Percentiles rank a stretch among this genome's conserved stretches.
Conservation (phyloP, 2,113 vertebrate genomes). For the Bos indicus region DNA sequence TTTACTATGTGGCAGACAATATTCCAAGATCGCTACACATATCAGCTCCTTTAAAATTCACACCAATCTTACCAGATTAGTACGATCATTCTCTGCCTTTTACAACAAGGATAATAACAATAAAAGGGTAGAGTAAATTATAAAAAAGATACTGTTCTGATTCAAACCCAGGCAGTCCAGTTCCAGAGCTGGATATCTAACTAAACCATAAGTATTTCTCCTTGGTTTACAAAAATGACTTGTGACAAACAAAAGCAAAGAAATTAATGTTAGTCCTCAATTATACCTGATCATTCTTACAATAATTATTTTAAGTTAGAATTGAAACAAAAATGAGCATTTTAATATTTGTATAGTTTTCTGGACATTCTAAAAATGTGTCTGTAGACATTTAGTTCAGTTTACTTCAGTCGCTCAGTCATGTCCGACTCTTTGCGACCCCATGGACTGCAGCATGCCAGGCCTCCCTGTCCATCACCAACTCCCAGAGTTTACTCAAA, state of each 20-base stretch:
- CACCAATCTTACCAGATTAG: not conserved
- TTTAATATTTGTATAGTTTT: not conserved
- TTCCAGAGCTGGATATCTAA: not conserved
- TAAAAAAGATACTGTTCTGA: not conserved
- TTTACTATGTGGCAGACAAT: not conserved
- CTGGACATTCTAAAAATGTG: not conserved
- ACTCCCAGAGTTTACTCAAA: not conserved
- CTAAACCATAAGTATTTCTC: not conserved
- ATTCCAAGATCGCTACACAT: not conserved
- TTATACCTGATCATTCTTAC: not conserved
- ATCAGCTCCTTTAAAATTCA: not conserved
- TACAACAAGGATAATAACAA: not conserved
- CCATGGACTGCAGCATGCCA: not conserved
- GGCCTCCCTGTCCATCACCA: not conserved
- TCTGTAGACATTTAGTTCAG: not conserved
- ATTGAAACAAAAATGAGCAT: not conserved
- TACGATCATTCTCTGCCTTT: not conserved
- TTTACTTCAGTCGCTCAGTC: not conserved
- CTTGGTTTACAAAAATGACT: not conserved
- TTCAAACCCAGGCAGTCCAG: not conserved
- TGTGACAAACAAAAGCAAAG: not conserved
- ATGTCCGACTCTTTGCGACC: rapidly evolving
- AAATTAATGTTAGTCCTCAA: not conserved
- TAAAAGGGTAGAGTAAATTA: not conserved
- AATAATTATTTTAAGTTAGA: not conserved